Evolutionary conservation across 2,888 invertebrate genomes (phyloP).

Genomic region (Lepidochitona cinerea): DNA sequence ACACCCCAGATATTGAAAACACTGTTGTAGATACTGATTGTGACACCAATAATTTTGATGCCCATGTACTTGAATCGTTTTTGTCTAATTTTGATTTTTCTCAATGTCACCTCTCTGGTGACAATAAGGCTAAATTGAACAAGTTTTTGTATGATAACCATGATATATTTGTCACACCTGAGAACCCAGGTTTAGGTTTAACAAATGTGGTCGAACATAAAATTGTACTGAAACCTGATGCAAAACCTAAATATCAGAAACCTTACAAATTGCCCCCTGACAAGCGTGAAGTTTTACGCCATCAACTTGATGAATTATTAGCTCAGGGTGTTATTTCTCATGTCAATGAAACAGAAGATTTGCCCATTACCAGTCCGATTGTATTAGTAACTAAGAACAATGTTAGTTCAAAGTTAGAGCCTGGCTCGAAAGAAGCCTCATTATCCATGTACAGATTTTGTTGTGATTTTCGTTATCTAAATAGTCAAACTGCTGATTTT

Average conservation of each 20-base stretch:
- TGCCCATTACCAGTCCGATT: constrained; percentile 8
- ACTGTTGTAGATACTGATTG: too few relatives aligned
- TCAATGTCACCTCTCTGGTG: too few relatives aligned
- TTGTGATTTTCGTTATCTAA: constrained; percentile 10
- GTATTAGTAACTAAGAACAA: constrained; percentile 1
- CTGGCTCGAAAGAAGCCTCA: neutral
- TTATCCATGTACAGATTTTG: constrained; percentile 5
- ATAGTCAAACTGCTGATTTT: constrained; percentile 7
- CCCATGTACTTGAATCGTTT: too few relatives aligned
- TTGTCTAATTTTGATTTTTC: too few relatives aligned
- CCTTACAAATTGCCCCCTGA: constrained; percentile 3
- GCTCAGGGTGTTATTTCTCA: constrained; percentile 10
- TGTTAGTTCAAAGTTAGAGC: neutral
- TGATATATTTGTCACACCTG: constrained; percentile 12
- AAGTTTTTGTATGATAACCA: neutral
- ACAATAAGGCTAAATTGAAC: too few relatives aligned
- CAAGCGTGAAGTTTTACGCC: constrained; percentile 4
- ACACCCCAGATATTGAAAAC: too few relatives aligned
- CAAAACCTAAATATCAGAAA: neutral
- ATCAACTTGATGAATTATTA: constrained; percentile 7
- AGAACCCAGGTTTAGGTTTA: constrained; percentile 1
- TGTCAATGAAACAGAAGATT: constrained; percentile 5
- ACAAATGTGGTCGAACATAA: neutral
- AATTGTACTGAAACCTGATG: constrained; percentile 4
- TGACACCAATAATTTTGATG: too few relatives aligned